Evolutionary conservation across 2,113 vertebrate species (phyloP).

Genomic region (Tonatia bakeri): DNA sequence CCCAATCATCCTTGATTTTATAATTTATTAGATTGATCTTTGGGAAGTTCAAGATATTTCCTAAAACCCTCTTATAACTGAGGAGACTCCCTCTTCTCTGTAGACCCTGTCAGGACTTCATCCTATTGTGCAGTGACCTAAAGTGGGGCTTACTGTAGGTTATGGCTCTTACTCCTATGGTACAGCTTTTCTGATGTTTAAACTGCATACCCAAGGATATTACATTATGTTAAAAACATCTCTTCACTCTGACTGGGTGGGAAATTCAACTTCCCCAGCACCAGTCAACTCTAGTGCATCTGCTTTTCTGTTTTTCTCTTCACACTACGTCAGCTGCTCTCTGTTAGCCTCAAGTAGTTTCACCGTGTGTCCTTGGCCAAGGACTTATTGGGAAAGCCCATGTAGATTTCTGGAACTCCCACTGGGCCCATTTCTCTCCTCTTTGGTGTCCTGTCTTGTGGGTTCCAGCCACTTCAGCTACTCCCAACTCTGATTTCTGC

Average conservation of each 20-base stretch:
- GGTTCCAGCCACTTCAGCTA: not conserved
- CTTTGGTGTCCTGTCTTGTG: not conserved
- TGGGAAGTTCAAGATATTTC: not conserved
- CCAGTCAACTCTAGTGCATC: not conserved
- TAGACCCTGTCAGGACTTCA: not conserved
- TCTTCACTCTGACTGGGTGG: not conserved
- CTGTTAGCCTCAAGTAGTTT: not conserved
- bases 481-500: not conserved
- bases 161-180: not conserved
- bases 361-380: not conserved
- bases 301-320: not conserved
- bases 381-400: not conserved
- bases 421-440: not conserved
- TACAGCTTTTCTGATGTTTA: not conserved
- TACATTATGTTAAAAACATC: not conserved
- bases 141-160: not conserved
- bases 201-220: not conserved
- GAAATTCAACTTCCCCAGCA: not conserved
- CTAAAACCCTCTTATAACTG: not conserved
- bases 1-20: not conserved
- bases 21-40: not conserved
- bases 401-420: not conserved
- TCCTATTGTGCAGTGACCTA: not conserved
- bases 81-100: not conserved
- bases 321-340: not conserved